Evolutionary conservation across 35 echinoderm and acorn worm genomes (phyloP).

Genomic region (Patiria miniata): DNA sequence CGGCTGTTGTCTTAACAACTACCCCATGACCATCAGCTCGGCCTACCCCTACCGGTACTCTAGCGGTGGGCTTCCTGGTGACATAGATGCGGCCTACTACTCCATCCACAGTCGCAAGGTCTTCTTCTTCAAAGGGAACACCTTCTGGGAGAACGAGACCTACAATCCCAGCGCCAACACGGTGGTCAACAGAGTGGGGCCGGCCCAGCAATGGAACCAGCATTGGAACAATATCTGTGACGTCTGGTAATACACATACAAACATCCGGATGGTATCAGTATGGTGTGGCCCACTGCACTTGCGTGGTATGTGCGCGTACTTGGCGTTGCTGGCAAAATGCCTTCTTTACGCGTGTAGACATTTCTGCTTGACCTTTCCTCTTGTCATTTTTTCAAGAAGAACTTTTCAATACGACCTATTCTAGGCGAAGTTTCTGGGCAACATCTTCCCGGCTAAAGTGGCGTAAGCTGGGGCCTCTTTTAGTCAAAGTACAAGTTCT

Average conservation of each 20-base stretch:
- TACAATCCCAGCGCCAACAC: constrained; percentile 36
- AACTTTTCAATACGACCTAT: too few relatives aligned
- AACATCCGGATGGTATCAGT: too few relatives aligned
- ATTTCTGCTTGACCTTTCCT: too few relatives aligned
- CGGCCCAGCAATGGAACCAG: constrained; percentile 50
- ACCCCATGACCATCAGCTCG: constrained; percentile 61
- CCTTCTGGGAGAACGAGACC: constrained; percentile 70
- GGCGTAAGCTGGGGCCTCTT: too few relatives aligned
- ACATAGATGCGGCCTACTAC: constrained; percentile 86
- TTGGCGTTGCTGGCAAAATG: too few relatives aligned
- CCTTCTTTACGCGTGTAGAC: too few relatives aligned
- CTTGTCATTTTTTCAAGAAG: too few relatives aligned
- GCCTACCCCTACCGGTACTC: constrained; percentile 45
- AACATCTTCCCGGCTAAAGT: too few relatives aligned
- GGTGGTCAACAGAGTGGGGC: constrained; percentile 53
- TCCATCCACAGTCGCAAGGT: constrained; percentile 65
- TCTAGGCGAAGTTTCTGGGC: too few relatives aligned
- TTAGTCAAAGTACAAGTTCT: too few relatives aligned
- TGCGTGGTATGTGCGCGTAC: too few relatives aligned
- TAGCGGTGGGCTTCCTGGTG: constrained; percentile 36
- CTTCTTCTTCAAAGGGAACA: constrained; percentile 87
- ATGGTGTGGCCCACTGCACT: too few relatives aligned
- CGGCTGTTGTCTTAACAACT: constrained; percentile 66
- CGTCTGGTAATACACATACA: constrained; percentile 11
- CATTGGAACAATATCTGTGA: constrained; percentile 93